phyloP scores from a whole-genome alignment of 1,140 invertebrate genomes.

The Cardiocondyla obscurior region DNA sequence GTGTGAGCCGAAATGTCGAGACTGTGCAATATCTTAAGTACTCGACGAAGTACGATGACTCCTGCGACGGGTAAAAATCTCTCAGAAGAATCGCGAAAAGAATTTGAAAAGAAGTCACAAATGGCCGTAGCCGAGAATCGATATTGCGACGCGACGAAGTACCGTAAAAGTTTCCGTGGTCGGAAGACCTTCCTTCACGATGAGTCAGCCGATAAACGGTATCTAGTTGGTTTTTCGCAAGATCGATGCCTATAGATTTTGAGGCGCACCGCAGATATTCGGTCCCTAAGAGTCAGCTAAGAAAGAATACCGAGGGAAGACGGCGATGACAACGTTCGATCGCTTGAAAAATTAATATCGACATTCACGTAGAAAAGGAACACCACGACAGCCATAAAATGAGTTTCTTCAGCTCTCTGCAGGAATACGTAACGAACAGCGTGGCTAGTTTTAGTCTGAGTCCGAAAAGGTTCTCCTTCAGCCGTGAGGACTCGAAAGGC shows the following conservation, averaged over 20 bases:
- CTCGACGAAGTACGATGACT: constrained; percentile 39
- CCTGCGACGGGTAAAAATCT: neutral
- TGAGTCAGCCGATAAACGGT: constrained; percentile 1
- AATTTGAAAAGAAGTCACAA: constrained; percentile 45
- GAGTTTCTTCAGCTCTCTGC: constrained; percentile 93
- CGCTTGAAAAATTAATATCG: neutral
- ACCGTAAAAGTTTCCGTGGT: constrained; percentile 62
- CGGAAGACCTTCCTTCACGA: constrained; percentile 18
- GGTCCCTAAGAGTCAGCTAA: neutral
- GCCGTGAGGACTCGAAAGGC: constrained; percentile 86
- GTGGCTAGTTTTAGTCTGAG: constrained; percentile 91
- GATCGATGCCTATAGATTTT: constrained; percentile 59
- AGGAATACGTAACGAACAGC: constrained; percentile 90
- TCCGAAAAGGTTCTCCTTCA: constrained; percentile 89
- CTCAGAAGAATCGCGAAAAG: constrained; percentile 9
- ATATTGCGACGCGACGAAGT: constrained; percentile 59
- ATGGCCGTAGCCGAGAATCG: constrained; percentile 59
- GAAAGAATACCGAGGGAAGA: neutral
- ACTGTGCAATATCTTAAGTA: constrained; percentile 1
- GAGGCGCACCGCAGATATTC: neutral
- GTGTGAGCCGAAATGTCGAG: no score
- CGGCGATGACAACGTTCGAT: constrained; percentile 37
- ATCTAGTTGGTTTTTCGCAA: neutral
- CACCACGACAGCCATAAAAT: constrained; percentile 81
- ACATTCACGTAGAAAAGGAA: neutral